Conservation (phyloP, 2,113 vertebrate species). For the Boleophthalmus pectinirostris region DNA sequence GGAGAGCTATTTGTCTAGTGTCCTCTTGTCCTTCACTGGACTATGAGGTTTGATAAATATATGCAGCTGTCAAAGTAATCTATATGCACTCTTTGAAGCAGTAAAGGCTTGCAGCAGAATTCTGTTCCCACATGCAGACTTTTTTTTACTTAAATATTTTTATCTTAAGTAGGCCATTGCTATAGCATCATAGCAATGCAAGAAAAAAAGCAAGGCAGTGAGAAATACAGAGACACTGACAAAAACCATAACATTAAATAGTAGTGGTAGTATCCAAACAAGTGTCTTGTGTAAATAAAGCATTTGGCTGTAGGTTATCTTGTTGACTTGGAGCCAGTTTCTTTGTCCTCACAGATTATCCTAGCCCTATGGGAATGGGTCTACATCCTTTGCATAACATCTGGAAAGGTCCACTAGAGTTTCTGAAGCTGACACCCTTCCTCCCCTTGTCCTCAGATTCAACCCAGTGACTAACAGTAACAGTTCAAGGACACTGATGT, state of each 20-base stretch:
- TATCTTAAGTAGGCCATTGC: neutral
- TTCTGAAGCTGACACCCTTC: constrained; percentile 69
- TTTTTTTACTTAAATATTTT: neutral
- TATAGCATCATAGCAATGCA: neutral
- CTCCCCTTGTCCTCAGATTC: constrained; percentile 49
- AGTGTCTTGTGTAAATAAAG: neutral
- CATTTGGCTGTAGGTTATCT: constrained; percentile 32
- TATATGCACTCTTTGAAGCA: too few species aligned
- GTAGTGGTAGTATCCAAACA: neutral
- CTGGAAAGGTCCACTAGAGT: constrained; percentile 73
- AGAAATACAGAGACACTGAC: constrained; percentile 27
- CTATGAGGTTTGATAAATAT: too few species aligned
- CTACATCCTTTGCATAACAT: constrained; percentile 76
- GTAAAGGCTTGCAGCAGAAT: too few species aligned
- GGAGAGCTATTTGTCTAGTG: too few species aligned
- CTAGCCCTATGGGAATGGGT: constrained; percentile 54
- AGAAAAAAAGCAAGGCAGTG: constrained; percentile 35
- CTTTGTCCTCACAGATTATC: constrained; percentile 51
- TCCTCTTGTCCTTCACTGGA: too few species aligned
- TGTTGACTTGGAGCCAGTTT: constrained; percentile 53
- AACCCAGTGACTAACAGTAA: constrained; percentile 42
- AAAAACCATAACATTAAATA: constrained; percentile 1
- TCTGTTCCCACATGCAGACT: too few species aligned
- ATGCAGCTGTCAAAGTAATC: too few species aligned
- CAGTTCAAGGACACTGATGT: constrained; percentile 13